These are phyloP conservation scores for Malurus melanocephalus DNA, from an alignment of 2,113 vertebrate species.

Conservation along the genomic window DNA sequence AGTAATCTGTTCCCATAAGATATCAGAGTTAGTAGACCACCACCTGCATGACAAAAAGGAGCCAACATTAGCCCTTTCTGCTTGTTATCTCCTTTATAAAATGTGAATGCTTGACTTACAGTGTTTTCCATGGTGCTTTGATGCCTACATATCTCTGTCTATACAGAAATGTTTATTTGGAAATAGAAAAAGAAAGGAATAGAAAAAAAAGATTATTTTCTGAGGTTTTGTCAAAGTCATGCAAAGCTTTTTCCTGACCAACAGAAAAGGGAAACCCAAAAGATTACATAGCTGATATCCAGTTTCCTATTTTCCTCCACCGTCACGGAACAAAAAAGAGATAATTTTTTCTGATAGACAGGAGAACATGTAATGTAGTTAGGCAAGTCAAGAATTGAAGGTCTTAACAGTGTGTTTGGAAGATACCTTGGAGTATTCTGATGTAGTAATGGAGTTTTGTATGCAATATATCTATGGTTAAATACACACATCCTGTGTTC, in stretches of 20 bases:
- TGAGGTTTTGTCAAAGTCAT: neutral
- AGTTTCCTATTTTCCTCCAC: constrained; percentile 5
- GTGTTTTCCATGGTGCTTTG: neutral
- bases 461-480: neutral
- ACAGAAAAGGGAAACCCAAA: neutral
- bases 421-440: neutral
- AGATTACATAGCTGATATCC: neutral
- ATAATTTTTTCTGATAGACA: neutral
- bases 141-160: neutral
- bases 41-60: neutral
- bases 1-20: neutral
- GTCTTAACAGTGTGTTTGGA: neutral
- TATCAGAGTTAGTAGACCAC: neutral
- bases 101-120: neutral
- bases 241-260: neutral
- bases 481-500: neutral
- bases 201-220: neutral
- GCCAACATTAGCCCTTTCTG: neutral
- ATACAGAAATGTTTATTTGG: neutral
- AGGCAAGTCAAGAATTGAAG: neutral
- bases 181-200: neutral
- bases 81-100: neutral
- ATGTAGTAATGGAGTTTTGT: neutral
- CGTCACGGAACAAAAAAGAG: neutral
- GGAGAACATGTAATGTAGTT: neutral